A percentile compares a stretch with the other conserved stretches of the same genome.
Conservation (phyloP, 2,797 vertebrate genomes). For the Amniataba percoides region DNA sequence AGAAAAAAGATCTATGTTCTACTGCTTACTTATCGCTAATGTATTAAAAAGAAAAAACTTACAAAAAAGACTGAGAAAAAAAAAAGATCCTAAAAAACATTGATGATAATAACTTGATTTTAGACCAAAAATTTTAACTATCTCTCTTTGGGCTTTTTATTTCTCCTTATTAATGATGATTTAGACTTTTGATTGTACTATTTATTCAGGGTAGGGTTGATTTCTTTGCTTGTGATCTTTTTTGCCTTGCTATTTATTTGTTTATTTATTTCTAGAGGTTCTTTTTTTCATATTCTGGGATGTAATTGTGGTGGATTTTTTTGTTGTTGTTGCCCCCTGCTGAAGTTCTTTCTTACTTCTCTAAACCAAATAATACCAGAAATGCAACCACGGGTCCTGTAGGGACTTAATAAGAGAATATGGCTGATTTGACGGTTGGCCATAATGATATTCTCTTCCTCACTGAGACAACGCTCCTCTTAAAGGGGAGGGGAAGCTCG, state of each 20-base stretch:
- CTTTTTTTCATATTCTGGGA: conserved; percentile 79
- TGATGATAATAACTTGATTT: conserved; percentile 90
- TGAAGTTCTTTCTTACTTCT: conserved; percentile 79
- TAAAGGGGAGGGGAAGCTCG: conserved; percentile 53
- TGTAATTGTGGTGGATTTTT: conserved; percentile 68
- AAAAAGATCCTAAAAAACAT: conserved; percentile 83
- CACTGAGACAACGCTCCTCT: conserved; percentile 49
- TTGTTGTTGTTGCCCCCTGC: conserved; percentile 39
- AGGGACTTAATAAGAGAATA: conserved; percentile 52
- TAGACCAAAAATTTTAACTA: conserved; percentile 92
- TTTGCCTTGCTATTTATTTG: conserved; percentile 79
- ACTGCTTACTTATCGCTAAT: conserved; percentile 90
- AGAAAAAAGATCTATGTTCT: conserved; percentile 91
- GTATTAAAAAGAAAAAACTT: conserved; percentile 85
- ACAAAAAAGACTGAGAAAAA: conserved; percentile 84
- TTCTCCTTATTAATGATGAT: conserved; percentile 66
- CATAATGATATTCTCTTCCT: conserved; percentile 55
- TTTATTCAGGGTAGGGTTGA: conserved; percentile 82
- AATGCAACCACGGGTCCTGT: conserved; percentile 76
- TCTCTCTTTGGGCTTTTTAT: conserved; percentile 83
- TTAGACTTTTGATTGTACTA: conserved; percentile 85
- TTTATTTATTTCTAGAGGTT: conserved; percentile 82
- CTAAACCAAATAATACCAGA: conserved; percentile 81
- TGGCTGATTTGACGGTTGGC: conserved; percentile 40
- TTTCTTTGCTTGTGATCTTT: conserved; percentile 63